Evolutionary conservation across 1,140 invertebrate genomes (phyloP), one percentile per base, ranked within the genome.

Genomic region (Temnothorax curvispinosus): DNA sequence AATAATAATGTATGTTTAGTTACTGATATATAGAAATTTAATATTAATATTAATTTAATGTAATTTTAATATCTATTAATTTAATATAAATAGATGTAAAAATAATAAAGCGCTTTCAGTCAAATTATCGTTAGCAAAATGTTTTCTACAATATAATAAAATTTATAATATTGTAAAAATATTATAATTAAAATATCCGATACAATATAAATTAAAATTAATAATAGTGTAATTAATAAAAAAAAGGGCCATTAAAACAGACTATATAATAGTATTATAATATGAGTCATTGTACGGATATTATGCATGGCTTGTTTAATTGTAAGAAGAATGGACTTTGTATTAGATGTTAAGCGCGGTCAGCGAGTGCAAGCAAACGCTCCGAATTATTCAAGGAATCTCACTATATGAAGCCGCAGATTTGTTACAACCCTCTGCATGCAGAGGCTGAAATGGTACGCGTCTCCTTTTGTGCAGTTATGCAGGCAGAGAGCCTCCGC

Each of bases 341-440:
- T 69, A 69, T 38, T 27, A 47, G 15, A 69, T 80, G 15, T 78
- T n/a, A n/a, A 58, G 15, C 6, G 13, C n/a, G 21, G n/a, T 58
- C 3, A 54, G 13, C 6, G 4, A 80, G 8, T 52, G 18, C 27
- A 78, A 69, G 44, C 21, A 41, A 69, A 69, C 11, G n/a, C 4
- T 78, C 32, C 13, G 67, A 82, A 58, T 82, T 82, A 74, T 74
- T 62, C 67, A 47, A 74, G 54, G 80, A 74, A 82, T 74, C 54
- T 82, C 69, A 32, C 44, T 52, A 52, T 5, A n/a, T 44, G 5
- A 41, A n/a, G 15, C 35, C 50, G 3, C 50, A 54, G 65, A 72
- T 82, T 41, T 44, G 41, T 35, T 41, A 74, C 27, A 52, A 44
- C n/a, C 18, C 13, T 58, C 5, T 44, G 21, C 18, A n/a, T 44